Base-by-base conservation (phyloP, 1,140 invertebrate genomes). In the Zaprionus lachaisei region DNA sequence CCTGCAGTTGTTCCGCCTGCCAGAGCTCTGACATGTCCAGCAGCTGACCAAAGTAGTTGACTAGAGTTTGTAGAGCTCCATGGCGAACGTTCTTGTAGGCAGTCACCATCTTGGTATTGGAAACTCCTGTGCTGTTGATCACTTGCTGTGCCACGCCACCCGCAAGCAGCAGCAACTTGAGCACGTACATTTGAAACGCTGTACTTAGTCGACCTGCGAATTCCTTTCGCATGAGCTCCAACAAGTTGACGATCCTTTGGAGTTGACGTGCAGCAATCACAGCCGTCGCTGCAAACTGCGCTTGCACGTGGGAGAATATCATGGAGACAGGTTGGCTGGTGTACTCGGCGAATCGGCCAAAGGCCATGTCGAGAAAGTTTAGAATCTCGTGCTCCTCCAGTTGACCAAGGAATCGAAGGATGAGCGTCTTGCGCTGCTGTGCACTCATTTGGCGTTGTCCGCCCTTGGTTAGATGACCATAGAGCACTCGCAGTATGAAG, bases 401-500 rank as follows among this genome's bases (percentile, higher is more conserved):
- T 9, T 97, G 97, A 34, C 96, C 96, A 20, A 99, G 93, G 91
- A 98, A 98, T 63, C 97, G 94, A 58, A 99, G 94, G 15, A 99
- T 95, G 54, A 97, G 94, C 56, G 95, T 95, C 79, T 97, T 94
- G 55, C 97, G 94, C 41, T 95, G 86, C 72, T 96, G 95, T 17
- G 95, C 95, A 15, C 95, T 95, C 1, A 94, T 93, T 71, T 95
- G 94, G 89, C 97, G 97, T 17, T 97, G 97, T 0, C 95, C 94
- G 1, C 95, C 96, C 47, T 96, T 95, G 89, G 96, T 97, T 24
- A 95, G 94, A 96, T 98, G 98, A 6, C 97, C 97, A 92, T 97
- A 98, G 2, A 98, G 93, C 68, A 99, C 96, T 89, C 97, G 95
- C 92, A 99, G 94, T 9, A 99, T 93, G 56, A 98, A 94, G 1